Conservation (phyloP, 2,888 invertebrate species). For the Mythimna lalbum region DNA sequence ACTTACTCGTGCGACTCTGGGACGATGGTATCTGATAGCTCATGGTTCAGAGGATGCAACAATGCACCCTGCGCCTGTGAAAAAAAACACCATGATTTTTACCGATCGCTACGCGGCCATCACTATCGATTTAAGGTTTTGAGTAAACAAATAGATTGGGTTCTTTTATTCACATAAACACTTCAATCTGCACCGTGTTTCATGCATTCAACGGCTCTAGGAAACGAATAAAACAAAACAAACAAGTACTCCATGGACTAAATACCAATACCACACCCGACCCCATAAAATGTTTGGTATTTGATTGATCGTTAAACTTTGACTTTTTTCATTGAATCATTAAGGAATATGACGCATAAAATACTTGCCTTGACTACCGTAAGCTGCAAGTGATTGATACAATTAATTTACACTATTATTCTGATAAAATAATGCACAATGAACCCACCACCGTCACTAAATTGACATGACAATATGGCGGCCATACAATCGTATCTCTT, state of each 20-base stretch:
- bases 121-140: conserved; percentile 72
- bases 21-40: conserved; percentile 96
- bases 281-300: conserved; percentile 70
- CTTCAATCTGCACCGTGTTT: conserved; percentile 65
- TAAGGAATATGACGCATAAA: conserved; percentile 19
- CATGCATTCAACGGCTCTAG: conserved; percentile 69
- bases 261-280: conserved; percentile 88
- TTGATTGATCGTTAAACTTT: conserved; percentile 57
- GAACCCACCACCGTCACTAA: conserved; percentile 80
- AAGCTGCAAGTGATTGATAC: conserved; percentile 72
- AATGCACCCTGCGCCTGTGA: conserved; percentile 91
- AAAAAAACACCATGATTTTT: conserved; percentile 73
- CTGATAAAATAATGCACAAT: conserved; percentile 72
- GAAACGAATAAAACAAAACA: conserved; percentile 82
- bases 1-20: conserved; percentile 96
- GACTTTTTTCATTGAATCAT: not conserved
- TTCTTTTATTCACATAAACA: conserved; percentile 68
- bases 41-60: conserved; percentile 93
- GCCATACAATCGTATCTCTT: conserved; percentile 74
- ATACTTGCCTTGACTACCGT: conserved; percentile 76
- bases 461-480: conserved; percentile 89
- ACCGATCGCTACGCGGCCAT: conserved; percentile 72
- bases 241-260: conserved; percentile 84
- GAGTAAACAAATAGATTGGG: conserved; percentile 47
- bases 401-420: conserved; percentile 69